Evolutionary conservation across 2,888 invertebrate species (phyloP).

Genomic region (Isoperla grammatica): DNA sequence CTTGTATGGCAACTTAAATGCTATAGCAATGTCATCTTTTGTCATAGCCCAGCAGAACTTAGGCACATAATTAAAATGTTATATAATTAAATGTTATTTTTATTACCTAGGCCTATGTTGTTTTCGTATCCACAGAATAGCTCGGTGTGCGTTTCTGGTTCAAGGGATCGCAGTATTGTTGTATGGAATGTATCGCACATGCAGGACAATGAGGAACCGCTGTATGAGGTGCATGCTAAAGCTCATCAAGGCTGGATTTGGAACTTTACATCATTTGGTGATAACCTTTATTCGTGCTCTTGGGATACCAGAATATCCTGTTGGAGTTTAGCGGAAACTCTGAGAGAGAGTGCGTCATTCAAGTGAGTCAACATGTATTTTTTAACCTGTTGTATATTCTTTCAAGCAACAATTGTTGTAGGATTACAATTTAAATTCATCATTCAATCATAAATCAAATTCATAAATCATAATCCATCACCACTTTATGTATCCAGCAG

Average conservation of each 20-base stretch:
- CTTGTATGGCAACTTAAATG: too few relatives aligned
- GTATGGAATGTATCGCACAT: constrained; percentile 46
- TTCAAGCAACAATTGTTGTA: not conserved
- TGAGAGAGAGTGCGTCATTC: constrained; percentile 33
- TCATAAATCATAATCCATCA: too few relatives aligned
- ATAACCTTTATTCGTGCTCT: constrained; percentile 53
- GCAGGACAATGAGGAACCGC: constrained; percentile 4
- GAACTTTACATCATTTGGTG: constrained; percentile 39
- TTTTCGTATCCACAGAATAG: too few relatives aligned
- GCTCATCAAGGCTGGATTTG: constrained; percentile 62
- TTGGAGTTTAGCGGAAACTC: constrained; percentile 49
- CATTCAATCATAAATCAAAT: too few relatives aligned
- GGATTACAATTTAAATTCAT: too few relatives aligned
- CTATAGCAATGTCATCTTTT: too few relatives aligned
- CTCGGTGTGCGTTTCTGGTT: constrained; percentile 43
- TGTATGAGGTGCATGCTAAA: constrained; percentile 41
- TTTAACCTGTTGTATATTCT: not conserved
- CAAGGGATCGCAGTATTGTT: constrained; percentile 53
- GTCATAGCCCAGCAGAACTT: too few relatives aligned
- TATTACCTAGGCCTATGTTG: too few relatives aligned
- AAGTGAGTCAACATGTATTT: constrained; percentile 23
- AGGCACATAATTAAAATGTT: too few relatives aligned
- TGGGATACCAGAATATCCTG: constrained; percentile 57
- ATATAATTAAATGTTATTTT: too few relatives aligned
- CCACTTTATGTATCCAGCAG: too few relatives aligned